Evolutionary conservation across 2,888 invertebrate genomes (phyloP).

Genomic region (Conchocele bisecta): DNA sequence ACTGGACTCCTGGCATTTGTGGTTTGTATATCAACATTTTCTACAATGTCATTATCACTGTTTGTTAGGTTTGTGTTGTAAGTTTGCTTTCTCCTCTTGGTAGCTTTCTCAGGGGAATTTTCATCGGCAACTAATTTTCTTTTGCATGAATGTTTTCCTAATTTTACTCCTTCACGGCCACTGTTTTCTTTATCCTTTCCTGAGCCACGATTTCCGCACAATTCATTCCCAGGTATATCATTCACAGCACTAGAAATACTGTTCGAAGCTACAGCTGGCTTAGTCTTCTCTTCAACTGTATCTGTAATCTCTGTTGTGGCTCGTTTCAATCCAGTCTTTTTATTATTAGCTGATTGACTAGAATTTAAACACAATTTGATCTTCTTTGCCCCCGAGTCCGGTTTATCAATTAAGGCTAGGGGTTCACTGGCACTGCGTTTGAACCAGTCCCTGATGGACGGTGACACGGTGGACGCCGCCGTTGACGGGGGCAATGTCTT

Average conservation of each 20-base stretch:
- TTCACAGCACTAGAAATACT: too few relatives aligned
- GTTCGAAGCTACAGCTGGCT: too few relatives aligned
- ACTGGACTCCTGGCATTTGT: conserved; percentile 10
- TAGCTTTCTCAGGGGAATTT: conserved; percentile 39
- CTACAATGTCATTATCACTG: not conserved
- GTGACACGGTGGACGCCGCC: conserved; percentile 41
- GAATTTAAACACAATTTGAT: too few relatives aligned
- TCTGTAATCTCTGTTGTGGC: too few relatives aligned
- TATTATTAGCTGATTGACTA: too few relatives aligned
- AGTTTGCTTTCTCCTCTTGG: conserved; percentile 37
- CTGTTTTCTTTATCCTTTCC: too few relatives aligned
- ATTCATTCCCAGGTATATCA: too few relatives aligned
- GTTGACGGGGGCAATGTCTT: conserved; percentile 17
- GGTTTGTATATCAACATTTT: not conserved
- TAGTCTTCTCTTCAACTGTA: too few relatives aligned
- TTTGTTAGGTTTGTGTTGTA: not conserved
- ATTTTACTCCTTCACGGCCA: conserved; percentile 3
- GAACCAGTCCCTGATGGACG: conserved; percentile 67
- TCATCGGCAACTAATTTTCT: conserved; percentile 52
- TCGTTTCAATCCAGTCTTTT: too few relatives aligned
- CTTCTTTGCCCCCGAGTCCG: too few relatives aligned
- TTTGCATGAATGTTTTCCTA: conserved; percentile 44
- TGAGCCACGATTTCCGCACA: too few relatives aligned
- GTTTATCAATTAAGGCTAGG: not conserved
- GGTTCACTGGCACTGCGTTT: conserved; percentile 53